Conservation (phyloP, 2,888 invertebrate genomes). For the Mythimna pallens region DNA sequence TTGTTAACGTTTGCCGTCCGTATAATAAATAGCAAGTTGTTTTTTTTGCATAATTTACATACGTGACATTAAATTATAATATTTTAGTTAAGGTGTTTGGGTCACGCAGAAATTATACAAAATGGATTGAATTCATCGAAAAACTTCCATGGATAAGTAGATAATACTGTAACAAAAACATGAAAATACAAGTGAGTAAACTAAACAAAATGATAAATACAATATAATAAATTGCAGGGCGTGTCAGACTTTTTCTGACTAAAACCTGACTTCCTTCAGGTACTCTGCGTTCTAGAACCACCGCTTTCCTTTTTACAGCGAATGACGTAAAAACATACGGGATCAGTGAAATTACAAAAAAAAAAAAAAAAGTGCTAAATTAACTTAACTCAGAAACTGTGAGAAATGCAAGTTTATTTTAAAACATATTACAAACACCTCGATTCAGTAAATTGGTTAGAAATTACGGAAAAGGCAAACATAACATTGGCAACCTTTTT, state of each 20-base stretch:
- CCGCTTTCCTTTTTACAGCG: too few relatives aligned
- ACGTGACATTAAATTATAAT: background rate
- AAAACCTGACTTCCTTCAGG: too few relatives aligned
- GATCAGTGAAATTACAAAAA: slow-evolving; percentile 5
- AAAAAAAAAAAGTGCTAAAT: background rate
- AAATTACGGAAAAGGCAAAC: background rate
- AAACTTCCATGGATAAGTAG: background rate
- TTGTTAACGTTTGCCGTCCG: background rate
- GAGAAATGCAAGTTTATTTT: background rate
- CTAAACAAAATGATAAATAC: too few relatives aligned
- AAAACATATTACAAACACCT: too few relatives aligned
- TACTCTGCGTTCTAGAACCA: too few relatives aligned
- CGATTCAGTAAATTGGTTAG: too few relatives aligned
- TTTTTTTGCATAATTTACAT: slow-evolving; percentile 1
- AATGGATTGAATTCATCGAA: background rate
- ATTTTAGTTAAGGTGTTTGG: background rate
- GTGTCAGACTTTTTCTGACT: too few relatives aligned
- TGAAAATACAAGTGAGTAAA: too few relatives aligned
- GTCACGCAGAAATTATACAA: background rate
- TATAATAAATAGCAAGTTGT: background rate
- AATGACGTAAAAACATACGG: background rate
- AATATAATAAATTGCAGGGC: too few relatives aligned
- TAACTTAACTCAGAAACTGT: background rate
- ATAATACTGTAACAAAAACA: too few relatives aligned
- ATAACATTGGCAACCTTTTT: too few relatives aligned